Evolutionary conservation across 2,888 invertebrate genomes (phyloP).

Genomic region (Cantharis lateralis): DNA sequence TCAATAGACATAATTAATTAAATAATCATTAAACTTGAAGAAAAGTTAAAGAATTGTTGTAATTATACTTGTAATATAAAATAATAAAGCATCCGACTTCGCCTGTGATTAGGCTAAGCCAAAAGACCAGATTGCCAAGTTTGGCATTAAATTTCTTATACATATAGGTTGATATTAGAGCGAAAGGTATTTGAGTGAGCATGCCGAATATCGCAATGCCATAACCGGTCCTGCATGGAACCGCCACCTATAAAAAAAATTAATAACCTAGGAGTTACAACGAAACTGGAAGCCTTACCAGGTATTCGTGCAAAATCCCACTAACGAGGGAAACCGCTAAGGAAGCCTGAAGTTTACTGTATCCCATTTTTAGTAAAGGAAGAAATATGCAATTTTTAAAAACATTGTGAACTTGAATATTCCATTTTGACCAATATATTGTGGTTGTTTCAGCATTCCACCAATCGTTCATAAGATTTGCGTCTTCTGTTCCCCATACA

Average conservation of each 20-base stretch:
- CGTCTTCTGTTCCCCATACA: slow-evolving; percentile 1
- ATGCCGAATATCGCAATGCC: slow-evolving; percentile 4
- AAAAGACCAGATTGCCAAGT: slow-evolving; percentile 7
- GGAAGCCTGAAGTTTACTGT: background rate
- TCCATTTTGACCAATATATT: slow-evolving; percentile 19
- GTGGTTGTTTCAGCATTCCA: slow-evolving; percentile 9
- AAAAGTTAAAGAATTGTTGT: background rate
- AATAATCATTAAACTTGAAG: background rate
- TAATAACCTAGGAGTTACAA: background rate
- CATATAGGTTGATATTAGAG: background rate
- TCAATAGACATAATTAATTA: no score
- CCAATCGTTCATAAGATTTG: slow-evolving; percentile 4
- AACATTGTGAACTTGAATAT: slow-evolving; percentile 8
- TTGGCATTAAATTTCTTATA: background rate
- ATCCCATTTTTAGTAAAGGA: slow-evolving; percentile 6
- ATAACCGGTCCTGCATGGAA: slow-evolving; percentile 12
- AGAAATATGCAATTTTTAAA: slow-evolving; percentile 4
- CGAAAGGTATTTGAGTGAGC: slow-evolving; percentile 11
- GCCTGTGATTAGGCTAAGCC: slow-evolving; percentile 3
- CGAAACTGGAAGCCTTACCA: background rate
- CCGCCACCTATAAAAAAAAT: background rate
- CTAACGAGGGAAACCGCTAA: slow-evolving; percentile 1
- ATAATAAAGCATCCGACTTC: background rate
- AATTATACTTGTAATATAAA: slow-evolving; percentile 5
- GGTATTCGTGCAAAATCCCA: slow-evolving; percentile 16